Evolutionary conservation across 2,888 invertebrate species (phyloP), one percentile per base, ranked within the genome.

Genomic region (Stenolophus ochropezus): DNA sequence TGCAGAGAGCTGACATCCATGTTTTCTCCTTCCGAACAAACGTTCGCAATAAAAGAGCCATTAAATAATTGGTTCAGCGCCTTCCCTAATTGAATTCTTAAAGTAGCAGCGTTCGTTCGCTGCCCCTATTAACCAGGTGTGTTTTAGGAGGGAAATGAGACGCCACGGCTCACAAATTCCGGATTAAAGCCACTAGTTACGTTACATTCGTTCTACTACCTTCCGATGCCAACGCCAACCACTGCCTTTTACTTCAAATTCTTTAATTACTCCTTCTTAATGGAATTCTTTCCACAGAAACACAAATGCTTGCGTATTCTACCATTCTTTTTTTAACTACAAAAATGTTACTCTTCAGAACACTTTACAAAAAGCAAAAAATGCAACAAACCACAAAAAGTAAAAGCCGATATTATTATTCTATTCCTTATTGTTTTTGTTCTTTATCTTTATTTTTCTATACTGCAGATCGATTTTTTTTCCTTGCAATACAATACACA

Each of bases 81-180:
- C 20, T 21, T 51, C 27, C 75, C 53, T 75, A 75, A 75, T 75
- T 75, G 75, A 75, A 75, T 75, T 53, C 53, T 75, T 75, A 53
- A 75, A 75, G 75, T 75, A 53, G 75, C 49, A 75, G 53, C 75
- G 53, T 75, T 75, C 75, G 53, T 75, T 75, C 16, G 27, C 49
- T 0, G 42, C 14, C 47, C 21, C 77, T 65, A 77, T 77, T 77
- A 76, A 65, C 61, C 61, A 77, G 77, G 77, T 77, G 77, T 77
- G 61, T 47, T 77, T 77, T 65, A 77, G 47, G 21, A 77, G 20
- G 61, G 65, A 69, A 73, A 73, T 73, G 73, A 51, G 49, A 47
- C 58, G 42, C 77, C 49, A 77, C 77, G 77, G 47, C 20, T 77
- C 77, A 77, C 77, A 77, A 77, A 77, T 77, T 77, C 61, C 77